These are phyloP conservation scores for Okapia johnstoni DNA, from an alignment of 2,113 vertebrate genomes.

Conservation along the genomic window DNA sequence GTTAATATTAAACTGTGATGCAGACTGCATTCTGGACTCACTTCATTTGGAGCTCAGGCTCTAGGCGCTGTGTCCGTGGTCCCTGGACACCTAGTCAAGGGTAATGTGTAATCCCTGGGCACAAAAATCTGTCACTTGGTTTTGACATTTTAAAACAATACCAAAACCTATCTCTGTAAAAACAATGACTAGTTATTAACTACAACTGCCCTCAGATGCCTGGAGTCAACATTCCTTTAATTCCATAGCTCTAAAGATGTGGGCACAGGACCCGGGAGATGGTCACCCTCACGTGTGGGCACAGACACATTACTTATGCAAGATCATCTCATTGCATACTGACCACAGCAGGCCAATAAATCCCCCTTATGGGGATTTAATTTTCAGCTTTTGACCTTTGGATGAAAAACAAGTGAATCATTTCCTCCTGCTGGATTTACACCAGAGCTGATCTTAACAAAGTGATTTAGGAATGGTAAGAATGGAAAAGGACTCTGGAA, in stretches of 20 bases:
- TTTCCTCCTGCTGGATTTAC: slow-evolving; percentile 47
- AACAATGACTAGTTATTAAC: background rate
- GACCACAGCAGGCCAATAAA: slow-evolving; percentile 61
- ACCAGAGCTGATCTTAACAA: background rate
- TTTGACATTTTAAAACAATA: background rate
- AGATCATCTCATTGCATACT: background rate
- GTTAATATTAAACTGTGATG: accelerated
- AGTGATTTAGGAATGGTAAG: background rate
- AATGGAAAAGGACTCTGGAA: background rate
- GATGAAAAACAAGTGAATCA: slow-evolving; percentile 54
- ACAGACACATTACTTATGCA: background rate
- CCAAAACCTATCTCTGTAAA: background rate
- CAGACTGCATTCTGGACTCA: accelerated
- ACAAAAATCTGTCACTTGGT: background rate
- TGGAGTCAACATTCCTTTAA: background rate
- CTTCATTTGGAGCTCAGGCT: background rate
- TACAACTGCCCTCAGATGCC: background rate
- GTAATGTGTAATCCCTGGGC: background rate
- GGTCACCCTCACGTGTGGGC: accelerated
- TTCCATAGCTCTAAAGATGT: background rate
- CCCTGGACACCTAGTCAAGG: background rate
- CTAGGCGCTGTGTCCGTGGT: accelerated
- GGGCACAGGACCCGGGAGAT: background rate
- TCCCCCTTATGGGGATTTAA: slow-evolving; percentile 63
- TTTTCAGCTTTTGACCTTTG: slow-evolving; percentile 70